Conservation (phyloP, 2,888 invertebrate genomes). For the Zaprionus bogoriensis region DNA sequence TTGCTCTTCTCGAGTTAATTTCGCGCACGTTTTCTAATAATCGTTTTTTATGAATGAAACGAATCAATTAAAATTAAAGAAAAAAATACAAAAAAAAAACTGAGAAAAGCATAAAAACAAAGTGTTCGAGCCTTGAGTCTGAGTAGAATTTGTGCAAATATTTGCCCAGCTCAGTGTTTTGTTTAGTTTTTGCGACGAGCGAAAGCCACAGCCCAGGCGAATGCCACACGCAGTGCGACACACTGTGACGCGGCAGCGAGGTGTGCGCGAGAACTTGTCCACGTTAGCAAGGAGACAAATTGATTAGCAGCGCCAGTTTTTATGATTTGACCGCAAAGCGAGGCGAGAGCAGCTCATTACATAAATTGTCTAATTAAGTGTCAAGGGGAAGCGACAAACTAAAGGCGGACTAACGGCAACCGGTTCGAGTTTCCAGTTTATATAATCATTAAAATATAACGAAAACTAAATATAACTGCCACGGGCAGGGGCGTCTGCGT, state of each 20-base stretch:
- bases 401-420: slow-evolving; percentile 36
- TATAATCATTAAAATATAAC: slow-evolving; percentile 50
- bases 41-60: slow-evolving; percentile 67
- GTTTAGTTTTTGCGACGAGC: slow-evolving; percentile 57
- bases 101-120: background rate
- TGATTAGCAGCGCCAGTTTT: too few species aligned
- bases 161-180: slow-evolving; percentile 44
- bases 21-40: slow-evolving; percentile 64
- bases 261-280: slow-evolving; percentile 43
- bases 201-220: slow-evolving; percentile 38
- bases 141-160: slow-evolving; percentile 52
- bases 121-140: slow-evolving; percentile 18
- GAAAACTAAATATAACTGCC: slow-evolving; percentile 34
- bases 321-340: background rate
- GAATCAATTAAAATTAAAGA: background rate
- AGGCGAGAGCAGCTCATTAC: slow-evolving; percentile 23
- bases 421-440: slow-evolving; percentile 63
- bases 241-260: slow-evolving; percentile 41
- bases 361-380: slow-evolving; percentile 63
- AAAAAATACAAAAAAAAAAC: background rate
- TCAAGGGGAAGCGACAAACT: slow-evolving; percentile 44
- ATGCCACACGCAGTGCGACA: slow-evolving; percentile 1
- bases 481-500: background rate
- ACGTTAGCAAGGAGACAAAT: too few species aligned
- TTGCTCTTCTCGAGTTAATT: slow-evolving; percentile 13